A percentile compares a stretch with the other conserved stretches of the same genome.
Evolutionary conservation across 2,113 vertebrate species (phyloP).

Genomic region (Macroglossus sobrinus): DNA sequence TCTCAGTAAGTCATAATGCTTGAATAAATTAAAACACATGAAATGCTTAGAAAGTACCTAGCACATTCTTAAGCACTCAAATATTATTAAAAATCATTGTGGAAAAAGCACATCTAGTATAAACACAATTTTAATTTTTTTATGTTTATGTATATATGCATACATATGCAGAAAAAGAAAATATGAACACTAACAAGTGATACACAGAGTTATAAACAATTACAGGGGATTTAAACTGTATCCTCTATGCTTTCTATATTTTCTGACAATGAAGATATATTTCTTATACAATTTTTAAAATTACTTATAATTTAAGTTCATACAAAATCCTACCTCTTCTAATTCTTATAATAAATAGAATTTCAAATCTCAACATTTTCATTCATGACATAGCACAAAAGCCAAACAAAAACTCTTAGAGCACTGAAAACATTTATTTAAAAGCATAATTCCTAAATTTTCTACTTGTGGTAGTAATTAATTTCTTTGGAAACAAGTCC

Average conservation of each 20-base stretch:
- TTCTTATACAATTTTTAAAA: not conserved
- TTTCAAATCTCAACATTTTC: not conserved
- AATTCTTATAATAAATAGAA: not conserved
- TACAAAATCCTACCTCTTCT: not conserved
- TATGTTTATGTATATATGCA: not conserved
- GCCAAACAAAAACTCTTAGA: not conserved
- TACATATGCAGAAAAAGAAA: not conserved
- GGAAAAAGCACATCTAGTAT: not conserved
- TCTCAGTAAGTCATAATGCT: not conserved
- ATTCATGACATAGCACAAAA: not conserved
- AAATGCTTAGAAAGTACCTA: not conserved
- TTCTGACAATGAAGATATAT: not conserved
- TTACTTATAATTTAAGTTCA: constrained; percentile 30
- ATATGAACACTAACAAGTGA: not conserved
- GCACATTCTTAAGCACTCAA: not conserved
- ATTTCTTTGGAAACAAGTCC: not conserved
- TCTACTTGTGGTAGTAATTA: not conserved
- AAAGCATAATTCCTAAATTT: not conserved
- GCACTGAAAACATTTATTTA: constrained; percentile 2
- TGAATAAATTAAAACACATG: not conserved
- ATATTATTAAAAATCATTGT: not conserved
- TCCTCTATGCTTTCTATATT: not conserved
- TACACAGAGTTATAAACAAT: not conserved
- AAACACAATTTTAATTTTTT: not conserved
- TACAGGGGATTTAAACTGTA: not conserved